phyloP scores from a whole-genome alignment of 2,113 vertebrate species.

The Geococcyx californianus region DNA sequence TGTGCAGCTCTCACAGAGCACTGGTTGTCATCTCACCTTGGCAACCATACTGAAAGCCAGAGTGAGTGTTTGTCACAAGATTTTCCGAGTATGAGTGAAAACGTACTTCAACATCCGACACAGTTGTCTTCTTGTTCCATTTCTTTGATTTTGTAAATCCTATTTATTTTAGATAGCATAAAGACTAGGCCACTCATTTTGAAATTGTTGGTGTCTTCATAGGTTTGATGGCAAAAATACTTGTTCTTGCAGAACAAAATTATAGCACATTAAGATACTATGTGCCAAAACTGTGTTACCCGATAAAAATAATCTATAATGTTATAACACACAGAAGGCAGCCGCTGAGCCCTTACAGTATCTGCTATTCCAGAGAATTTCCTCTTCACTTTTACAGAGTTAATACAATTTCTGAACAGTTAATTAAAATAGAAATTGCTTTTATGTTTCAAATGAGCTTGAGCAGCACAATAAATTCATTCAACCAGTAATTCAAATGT shows the following conservation, averaged over 20 bases:
- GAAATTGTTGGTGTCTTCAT: background rate
- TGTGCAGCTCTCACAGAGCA: background rate
- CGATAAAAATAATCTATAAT: background rate
- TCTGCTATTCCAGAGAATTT: background rate
- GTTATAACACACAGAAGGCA: background rate
- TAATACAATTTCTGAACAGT: background rate
- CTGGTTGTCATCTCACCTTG: background rate
- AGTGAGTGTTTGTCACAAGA: background rate
- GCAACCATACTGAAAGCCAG: background rate
- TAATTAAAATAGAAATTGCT: constrained; percentile 15
- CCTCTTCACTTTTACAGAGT: background rate
- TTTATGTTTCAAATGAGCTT: background rate
- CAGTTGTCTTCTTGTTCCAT: background rate
- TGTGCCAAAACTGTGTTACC: background rate
- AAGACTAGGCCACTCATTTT: background rate
- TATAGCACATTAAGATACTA: background rate
- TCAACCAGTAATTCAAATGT: background rate
- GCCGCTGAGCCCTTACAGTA: background rate
- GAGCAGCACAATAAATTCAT: background rate
- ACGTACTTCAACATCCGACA: background rate
- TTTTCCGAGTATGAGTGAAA: background rate
- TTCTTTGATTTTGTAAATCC: background rate
- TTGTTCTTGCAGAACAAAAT: background rate
- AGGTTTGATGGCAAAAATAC: background rate
- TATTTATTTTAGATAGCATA: background rate